Evolutionary conservation across 2,888 invertebrate species (phyloP), one percentile per base, ranked within the genome.

Genomic region (Tenthredo livida): DNA sequence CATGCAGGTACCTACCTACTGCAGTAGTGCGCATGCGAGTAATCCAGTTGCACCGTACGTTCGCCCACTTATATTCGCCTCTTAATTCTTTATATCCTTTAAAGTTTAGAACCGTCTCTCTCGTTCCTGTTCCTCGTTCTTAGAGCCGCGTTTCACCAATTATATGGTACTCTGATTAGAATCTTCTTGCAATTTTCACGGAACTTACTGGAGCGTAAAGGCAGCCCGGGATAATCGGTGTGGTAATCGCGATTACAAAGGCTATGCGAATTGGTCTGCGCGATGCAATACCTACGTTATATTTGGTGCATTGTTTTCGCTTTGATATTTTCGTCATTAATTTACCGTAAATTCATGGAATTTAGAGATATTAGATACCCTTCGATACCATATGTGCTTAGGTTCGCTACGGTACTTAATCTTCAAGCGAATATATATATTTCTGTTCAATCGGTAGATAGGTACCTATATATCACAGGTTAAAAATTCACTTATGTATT

Each of bases 81-180:
- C 29, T 21, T 58, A n/a, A 67, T 67, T 33, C 67, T 67, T 67
- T 12, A 10, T 61, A 61, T 15, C 33, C 21, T 67, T 33, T 33
- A 25, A 67, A 67, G 29, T 67, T 67, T 67, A 12, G 67, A 67
- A 33, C 33, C 21, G 21, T 73, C 40, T 40, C 10, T 17, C 67
- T 17, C 12, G 10, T 43, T 43, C 58, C 50, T 78, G 7, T 21
- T 80, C 29, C 40, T 21, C 25, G 12, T 61, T 61, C 58, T 61
- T 40, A 47, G 12, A 47, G 17, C 37, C 37, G 37, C 33, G 37
- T 80, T 40, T 61, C 58, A 37, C 83, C 83, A 50, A 83, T 83
- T 83, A 83, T 67, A 83, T 50, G 70, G 47, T 83, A n/a, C 67
- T 70, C 83, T 65, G 83, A 83, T 70, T 83, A 70, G 70, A 70